Evolutionary conservation across 2,113 vertebrate species (phyloP).

Genomic region (Seriola dumerili): DNA sequence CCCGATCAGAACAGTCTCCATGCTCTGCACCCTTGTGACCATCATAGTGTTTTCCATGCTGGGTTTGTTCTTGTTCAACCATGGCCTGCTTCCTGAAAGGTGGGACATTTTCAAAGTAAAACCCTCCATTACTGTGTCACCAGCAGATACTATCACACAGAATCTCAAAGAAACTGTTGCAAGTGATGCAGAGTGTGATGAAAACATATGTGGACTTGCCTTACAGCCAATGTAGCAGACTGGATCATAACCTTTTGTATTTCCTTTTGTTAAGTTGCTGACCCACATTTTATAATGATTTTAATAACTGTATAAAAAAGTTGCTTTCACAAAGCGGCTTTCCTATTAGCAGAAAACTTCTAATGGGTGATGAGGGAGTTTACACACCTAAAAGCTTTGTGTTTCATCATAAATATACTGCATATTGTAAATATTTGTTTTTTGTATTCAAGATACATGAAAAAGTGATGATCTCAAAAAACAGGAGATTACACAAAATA

Average conservation of each 20-base stretch:
- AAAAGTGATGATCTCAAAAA: no score
- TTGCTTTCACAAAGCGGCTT: no score
- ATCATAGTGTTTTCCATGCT: slow-evolving; percentile 70
- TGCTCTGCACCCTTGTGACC: slow-evolving; percentile 70
- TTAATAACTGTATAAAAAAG: not conserved
- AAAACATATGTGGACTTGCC: not conserved
- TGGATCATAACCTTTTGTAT: not conserved
- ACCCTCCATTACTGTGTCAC: not conserved
- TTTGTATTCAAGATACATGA: no score
- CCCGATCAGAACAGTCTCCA: slow-evolving; percentile 79
- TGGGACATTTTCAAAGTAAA: slow-evolving; percentile 82
- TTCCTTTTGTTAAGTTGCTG: not conserved
- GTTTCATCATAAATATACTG: no score
- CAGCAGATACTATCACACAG: not conserved
- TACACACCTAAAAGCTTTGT: no score
- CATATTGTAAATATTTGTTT: no score
- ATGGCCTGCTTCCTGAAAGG: slow-evolving; percentile 69
- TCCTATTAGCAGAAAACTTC: no score
- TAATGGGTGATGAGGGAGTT: no score
- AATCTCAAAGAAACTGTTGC: slow-evolving; percentile 5
- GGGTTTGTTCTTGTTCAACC: slow-evolving; percentile 71
- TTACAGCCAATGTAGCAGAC: slow-evolving; percentile 33
- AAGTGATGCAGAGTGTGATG: slow-evolving; percentile 25
- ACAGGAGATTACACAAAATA: no score
- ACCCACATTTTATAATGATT: not conserved